Percentiles rank a stretch among this genome's conserved stretches.
Conservation (phyloP, 2,888 invertebrate genomes). For the Dasypolia templi region DNA sequence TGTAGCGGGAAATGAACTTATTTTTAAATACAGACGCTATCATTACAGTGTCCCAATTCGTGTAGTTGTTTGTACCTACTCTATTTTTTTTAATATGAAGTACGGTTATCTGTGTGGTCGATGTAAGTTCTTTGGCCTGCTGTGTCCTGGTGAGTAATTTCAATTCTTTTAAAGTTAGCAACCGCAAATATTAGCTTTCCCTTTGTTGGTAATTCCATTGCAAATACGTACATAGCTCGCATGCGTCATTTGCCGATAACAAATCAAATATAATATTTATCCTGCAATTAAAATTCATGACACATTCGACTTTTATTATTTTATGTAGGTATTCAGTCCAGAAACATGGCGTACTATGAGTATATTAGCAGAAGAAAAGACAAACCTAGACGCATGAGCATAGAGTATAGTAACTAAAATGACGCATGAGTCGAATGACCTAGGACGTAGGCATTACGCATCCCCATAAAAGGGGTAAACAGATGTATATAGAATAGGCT, state of each 20-base stretch:
- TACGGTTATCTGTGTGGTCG: slow-evolving; percentile 38
- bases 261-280: not conserved
- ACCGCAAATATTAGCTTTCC: slow-evolving; percentile 22
- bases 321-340: not conserved
- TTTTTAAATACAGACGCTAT: too few relatives aligned
- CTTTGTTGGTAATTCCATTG: not conserved
- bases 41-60: too few relatives aligned
- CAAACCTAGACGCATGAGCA: not conserved
- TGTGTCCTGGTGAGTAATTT: slow-evolving; percentile 36
- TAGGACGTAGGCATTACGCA: not conserved
- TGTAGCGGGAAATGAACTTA: slow-evolving; percentile 28
- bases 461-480: not conserved
- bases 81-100: slow-evolving; percentile 25
- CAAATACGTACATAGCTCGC: not conserved
- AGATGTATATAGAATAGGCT: not conserved
- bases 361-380: not conserved
- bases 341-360: not conserved
- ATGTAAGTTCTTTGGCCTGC: slow-evolving; percentile 37
- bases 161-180: not conserved
- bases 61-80: not conserved
- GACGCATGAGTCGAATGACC: too few relatives aligned
- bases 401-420: too few relatives aligned
- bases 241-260: slow-evolving; percentile 15
- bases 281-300: not conserved
- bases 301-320: not conserved